A percentile compares a stretch with the other conserved stretches of the same genome.
These are phyloP conservation scores for human DNA, from an alignment of 2,113 vertebrate species.

Conservation along the genomic window GRCh38 chr13:59269001-59269500, in stretches of 20 bases:
- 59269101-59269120: not conserved
- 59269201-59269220: not conserved
- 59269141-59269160: too few relatives aligned
- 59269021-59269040: not conserved
- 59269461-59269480: not conserved
- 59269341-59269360: not conserved
- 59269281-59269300: not conserved
- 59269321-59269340: not conserved
- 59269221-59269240: not conserved
- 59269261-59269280: not conserved
- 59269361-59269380: not conserved
- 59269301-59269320: not conserved
- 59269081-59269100: not conserved
- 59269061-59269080: not conserved
- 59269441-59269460: constrained; percentile 30
- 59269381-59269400: not conserved
- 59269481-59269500: constrained; percentile 26
- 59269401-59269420: not conserved
- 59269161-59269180: not conserved
- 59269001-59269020: not conserved
- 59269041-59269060: not conserved
- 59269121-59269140: not conserved
- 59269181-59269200: not conserved
- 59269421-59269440: not conserved
- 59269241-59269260: not conserved